These are phyloP conservation scores for Gila robusta DNA, from an alignment of 2,797 vertebrate genomes.

Conservation along the genomic window DNA sequence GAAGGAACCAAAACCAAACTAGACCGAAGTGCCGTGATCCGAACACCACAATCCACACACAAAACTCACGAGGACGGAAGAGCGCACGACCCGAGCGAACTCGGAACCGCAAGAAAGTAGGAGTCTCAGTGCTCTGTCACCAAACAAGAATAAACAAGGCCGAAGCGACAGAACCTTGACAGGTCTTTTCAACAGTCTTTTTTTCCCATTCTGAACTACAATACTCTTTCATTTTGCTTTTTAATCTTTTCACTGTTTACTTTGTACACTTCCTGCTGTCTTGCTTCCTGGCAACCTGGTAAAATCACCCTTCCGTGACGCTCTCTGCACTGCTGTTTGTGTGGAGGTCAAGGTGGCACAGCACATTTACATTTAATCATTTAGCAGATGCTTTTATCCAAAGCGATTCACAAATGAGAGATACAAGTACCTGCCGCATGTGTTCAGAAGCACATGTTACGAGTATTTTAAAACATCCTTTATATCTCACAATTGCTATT, in stretches of 20 bases:
- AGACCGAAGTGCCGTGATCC: background rate
- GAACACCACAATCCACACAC: background rate
- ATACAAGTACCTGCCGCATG: background rate
- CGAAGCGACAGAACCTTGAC: background rate
- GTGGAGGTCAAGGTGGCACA: constrained; percentile 15
- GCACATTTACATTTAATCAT: constrained; percentile 29
- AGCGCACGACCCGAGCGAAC: background rate
- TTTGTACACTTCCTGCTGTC: constrained; percentile 8
- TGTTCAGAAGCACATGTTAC: background rate
- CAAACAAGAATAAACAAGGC: background rate
- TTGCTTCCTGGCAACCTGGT: background rate
- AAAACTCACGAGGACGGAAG: background rate
- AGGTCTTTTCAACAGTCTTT: background rate
- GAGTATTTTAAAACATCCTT: background rate
- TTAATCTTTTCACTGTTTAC: constrained; percentile 3
- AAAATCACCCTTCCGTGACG: background rate
- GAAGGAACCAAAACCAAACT: background rate
- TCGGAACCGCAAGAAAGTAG: background rate
- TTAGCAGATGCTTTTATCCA: constrained; percentile 16
- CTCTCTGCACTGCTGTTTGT: constrained; percentile 27
- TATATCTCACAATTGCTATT: background rate
- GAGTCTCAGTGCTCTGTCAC: background rate
- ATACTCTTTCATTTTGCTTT: background rate
- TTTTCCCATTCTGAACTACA: background rate
- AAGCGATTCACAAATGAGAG: constrained; percentile 28